Percentiles rank a stretch among this genome's conserved stretches.
phyloP scores from a whole-genome alignment of 1,140 invertebrate genomes.

The Pseudachorutes palmiensis region DNA sequence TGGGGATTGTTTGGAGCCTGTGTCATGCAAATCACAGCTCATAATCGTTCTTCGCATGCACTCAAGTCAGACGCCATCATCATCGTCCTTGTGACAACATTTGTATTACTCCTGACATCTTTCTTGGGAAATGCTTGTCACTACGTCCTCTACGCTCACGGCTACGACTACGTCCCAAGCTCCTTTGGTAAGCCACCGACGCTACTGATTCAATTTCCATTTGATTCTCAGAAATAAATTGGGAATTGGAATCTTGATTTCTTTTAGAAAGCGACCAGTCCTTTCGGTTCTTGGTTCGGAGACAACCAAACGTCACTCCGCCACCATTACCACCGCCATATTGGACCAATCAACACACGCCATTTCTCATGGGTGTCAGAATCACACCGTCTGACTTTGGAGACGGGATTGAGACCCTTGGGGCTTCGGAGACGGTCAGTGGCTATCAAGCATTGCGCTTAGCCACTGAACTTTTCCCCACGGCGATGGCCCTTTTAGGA shows the following conservation, averaged over 20 bases:
- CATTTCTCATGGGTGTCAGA: slow-evolving; percentile 61
- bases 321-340: slow-evolving; percentile 48
- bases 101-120: slow-evolving; percentile 61
- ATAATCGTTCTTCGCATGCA: slow-evolving; percentile 63
- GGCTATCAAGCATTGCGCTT: slow-evolving; percentile 60
- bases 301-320: slow-evolving; percentile 44
- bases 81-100: slow-evolving; percentile 66
- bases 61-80: slow-evolving; percentile 68
- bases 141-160: slow-evolving; percentile 60
- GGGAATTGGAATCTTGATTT: slow-evolving; percentile 2
- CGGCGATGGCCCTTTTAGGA: slow-evolving; percentile 11
- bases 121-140: slow-evolving; percentile 72
- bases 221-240: not conserved
- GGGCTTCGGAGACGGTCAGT: slow-evolving; percentile 18
- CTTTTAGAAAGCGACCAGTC: slow-evolving; percentile 58
- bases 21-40: slow-evolving; percentile 64
- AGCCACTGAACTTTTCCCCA: slow-evolving; percentile 72
- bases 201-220: not conserved
- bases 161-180: slow-evolving; percentile 64
- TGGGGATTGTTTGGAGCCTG: slow-evolving; percentile 82
- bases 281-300: slow-evolving; percentile 57
- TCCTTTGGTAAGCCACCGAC: slow-evolving; percentile 70
- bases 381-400: slow-evolving; percentile 49
- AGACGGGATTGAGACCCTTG: slow-evolving; percentile 10
- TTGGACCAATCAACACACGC: slow-evolving; percentile 57